phyloP scores from a whole-genome alignment of 2,797 vertebrate species.

The Odontamblyopus lacepedii region DNA sequence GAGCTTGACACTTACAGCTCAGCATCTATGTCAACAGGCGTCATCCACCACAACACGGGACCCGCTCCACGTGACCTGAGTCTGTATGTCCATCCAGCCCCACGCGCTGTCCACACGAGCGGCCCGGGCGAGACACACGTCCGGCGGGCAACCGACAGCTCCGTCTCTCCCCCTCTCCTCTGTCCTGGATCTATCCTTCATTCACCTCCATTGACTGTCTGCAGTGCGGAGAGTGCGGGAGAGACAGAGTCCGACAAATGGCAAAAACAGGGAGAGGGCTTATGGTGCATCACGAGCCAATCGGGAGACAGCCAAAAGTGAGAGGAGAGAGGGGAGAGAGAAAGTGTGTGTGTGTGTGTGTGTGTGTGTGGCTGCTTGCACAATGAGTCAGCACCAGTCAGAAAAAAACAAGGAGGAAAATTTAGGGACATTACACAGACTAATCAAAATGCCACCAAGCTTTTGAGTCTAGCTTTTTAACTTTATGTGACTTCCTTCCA shows the following conservation, averaged over 20 bases:
- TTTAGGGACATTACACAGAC: neutral
- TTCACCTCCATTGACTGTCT: constrained; percentile 80
- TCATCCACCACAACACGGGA: constrained; percentile 53
- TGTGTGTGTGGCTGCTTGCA: constrained; percentile 35
- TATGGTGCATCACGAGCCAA: constrained; percentile 71
- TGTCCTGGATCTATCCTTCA: constrained; percentile 44
- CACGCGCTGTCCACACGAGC: neutral
- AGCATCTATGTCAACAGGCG: constrained; percentile 61
- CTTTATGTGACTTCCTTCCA: neutral
- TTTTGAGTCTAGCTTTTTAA: neutral
- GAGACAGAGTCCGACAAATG: constrained; percentile 42
- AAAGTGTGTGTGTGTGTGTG: constrained; percentile 3
- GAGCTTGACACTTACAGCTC: constrained; percentile 44
- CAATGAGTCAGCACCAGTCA: constrained; percentile 16
- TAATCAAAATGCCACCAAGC: neutral
- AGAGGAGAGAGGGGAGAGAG: constrained; percentile 11
- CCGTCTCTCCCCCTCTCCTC: constrained; percentile 39
- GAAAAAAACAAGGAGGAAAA: constrained; percentile 8
- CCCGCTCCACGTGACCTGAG: constrained; percentile 14
- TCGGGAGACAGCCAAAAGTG: constrained; percentile 67
- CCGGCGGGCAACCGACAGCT: constrained; percentile 35
- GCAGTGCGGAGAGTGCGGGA: constrained; percentile 76
- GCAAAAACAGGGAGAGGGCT: constrained; percentile 14
- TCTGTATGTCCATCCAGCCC: neutral
- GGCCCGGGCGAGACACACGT: constrained; percentile 22